Conservation (phyloP, 2,797 vertebrate genomes). For the Epinephelus awoara region DNA sequence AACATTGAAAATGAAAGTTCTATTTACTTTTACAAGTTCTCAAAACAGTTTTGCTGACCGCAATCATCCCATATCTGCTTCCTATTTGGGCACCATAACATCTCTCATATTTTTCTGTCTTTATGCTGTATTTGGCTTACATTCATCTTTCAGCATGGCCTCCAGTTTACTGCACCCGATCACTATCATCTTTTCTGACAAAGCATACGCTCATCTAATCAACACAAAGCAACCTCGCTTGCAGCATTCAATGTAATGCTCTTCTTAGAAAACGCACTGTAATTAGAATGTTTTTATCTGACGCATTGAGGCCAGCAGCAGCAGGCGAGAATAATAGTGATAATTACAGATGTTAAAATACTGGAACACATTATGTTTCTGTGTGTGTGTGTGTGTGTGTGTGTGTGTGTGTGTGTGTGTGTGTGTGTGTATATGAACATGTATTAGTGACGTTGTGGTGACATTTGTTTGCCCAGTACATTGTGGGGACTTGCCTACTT, state of each 20-base stretch:
- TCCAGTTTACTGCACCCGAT: constrained; percentile 9
- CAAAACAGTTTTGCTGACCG: not conserved
- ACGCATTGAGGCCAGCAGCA: constrained; percentile 15
- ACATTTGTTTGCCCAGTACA: not conserved
- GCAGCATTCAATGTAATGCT: not conserved
- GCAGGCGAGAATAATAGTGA: constrained; percentile 17
- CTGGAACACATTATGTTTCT: not conserved
- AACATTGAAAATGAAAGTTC: no score
- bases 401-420: not conserved
- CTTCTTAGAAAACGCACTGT: constrained; percentile 27
- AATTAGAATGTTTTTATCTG: constrained; percentile 54
- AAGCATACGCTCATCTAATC: not conserved
- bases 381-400: no score
- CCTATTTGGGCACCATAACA: not conserved
- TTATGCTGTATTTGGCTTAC: not conserved
- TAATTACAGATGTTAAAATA: constrained; percentile 40
- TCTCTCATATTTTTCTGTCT: not conserved
- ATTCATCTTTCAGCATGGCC: not conserved
- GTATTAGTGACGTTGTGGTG: not conserved
- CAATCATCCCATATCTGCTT: not conserved
- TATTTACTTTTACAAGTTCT: not conserved
- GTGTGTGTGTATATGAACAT: not conserved
- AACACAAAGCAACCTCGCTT: constrained; percentile 18
- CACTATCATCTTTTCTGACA: constrained; percentile 17
- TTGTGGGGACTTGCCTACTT: not conserved